Percentiles rank a stretch among this genome's conserved stretches.
Conservation (phyloP, 2,113 vertebrate genomes). For the Gallinago media region DNA sequence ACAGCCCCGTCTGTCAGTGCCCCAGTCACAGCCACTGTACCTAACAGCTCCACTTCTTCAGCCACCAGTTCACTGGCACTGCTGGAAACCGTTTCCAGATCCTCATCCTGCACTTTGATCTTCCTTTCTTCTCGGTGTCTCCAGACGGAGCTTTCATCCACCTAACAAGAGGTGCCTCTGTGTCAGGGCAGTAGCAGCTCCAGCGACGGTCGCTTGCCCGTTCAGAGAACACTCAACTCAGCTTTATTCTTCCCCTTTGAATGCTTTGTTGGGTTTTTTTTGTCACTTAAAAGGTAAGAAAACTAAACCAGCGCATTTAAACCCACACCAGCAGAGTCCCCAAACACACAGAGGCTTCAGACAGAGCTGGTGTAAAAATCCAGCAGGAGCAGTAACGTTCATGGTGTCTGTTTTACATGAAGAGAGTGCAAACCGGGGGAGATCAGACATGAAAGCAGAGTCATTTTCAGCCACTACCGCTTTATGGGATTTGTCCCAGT, state of each 20-base stretch:
- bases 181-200: not conserved
- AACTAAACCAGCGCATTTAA: not conserved
- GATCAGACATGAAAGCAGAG: not conserved
- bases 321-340: not conserved
- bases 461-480: not conserved
- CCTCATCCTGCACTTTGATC: slow-evolving; percentile 89
- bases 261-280: not conserved
- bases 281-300: not conserved
- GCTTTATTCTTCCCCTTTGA: not conserved
- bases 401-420: not conserved
- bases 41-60: slow-evolving; percentile 88
- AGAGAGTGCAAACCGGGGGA: not conserved
- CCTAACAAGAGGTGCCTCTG: slow-evolving; percentile 70
- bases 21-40: slow-evolving; percentile 62
- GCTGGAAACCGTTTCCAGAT: slow-evolving; percentile 83
- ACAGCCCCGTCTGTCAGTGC: not conserved
- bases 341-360: rapidly evolving
- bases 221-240: rapidly evolving
- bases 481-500: not conserved
- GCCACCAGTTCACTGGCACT: slow-evolving; percentile 81
- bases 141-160: slow-evolving; percentile 91
- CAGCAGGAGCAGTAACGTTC: not conserved
- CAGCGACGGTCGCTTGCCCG: rapidly evolving
- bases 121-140: slow-evolving; percentile 92
- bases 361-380: not conserved